phyloP scores from a whole-genome alignment of 1,140 invertebrate genomes.

The Cherax quadricarinatus region DNA sequence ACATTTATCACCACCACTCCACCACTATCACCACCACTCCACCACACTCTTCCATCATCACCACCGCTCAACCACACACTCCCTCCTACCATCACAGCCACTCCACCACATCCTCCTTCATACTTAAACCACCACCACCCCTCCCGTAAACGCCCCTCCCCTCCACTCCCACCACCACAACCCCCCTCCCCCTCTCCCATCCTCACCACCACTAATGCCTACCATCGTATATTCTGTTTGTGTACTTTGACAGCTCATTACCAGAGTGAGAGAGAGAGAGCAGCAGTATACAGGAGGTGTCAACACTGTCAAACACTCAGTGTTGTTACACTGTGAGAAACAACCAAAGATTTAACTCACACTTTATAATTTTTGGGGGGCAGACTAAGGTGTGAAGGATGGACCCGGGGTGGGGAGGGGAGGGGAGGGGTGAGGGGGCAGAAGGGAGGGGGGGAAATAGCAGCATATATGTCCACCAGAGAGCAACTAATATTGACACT shows the following conservation, averaged over 20 bases:
- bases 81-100: neutral
- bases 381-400: no score
- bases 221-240: conserved; percentile 37
- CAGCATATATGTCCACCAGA: no score
- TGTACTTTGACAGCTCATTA: neutral
- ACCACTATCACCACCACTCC: neutral
- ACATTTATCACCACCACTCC: neutral
- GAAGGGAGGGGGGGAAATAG: no score
- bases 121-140: neutral
- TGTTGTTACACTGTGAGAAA: neutral
- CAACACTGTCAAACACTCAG: neutral
- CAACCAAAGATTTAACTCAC: neutral
- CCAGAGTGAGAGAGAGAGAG: neutral
- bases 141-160: neutral
- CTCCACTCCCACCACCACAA: neutral
- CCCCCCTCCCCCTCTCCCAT: no score
- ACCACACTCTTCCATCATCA: no score
- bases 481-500: no score
- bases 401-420: no score
- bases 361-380: neutral
- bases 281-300: neutral
- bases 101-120: no score
- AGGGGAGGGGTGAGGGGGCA: no score
- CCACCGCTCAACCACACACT: neutral
- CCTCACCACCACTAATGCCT: conserved; percentile 8